Evolutionary conservation across 2,888 invertebrate genomes (phyloP), one percentile per base, ranked within the genome.

Genomic region (Cryptus viduatorius): DNA sequence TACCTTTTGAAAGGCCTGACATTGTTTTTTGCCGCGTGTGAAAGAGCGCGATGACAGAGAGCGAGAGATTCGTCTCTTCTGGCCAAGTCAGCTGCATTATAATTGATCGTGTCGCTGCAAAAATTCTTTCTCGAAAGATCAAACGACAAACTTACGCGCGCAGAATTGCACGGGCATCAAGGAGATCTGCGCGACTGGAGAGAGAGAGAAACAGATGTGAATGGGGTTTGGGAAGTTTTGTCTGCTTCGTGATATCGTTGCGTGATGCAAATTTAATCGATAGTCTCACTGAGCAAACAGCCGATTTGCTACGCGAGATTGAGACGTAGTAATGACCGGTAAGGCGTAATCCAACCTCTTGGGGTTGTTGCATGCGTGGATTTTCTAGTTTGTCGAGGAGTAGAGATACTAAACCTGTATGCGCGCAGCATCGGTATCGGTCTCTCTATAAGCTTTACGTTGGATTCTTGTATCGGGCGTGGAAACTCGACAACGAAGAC

Each of bases 261-360:
- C 72, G 65, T 46, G 84, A 84, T 86, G 86, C 77, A 79, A 84
- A 84, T 86, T 82, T 86, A 82, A 86, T 86, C 82, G 84, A 77
- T 72, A 77, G 72, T 59, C 69, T 68, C 53, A 31, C 64, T 72
- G 79, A 77, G 77, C 56, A 82, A 31, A 69, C 56, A 50, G 67
- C 76, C 56, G 80, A 83, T 81, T 77, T 77, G 68, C 73, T 75
- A 29, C 19, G 67, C 46, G 76, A 81, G 77, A 84, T 82, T 86
- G 82, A 86, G 82, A 79, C 77, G 82, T 79, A 77, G 79, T 84
- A 86, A 84, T 82, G 84, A 77, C 79, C 76, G 48, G 84, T 82
- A 86, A 84, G 84, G 82, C 82, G 82, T 73, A 84, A 84, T 86
- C 68, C 42, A 65, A 84, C 82, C 76, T 77, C 79, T 69, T 67